These are phyloP conservation scores for Lamellibrachia columna DNA, from an alignment of 2,888 invertebrate genomes.

Conservation along the genomic window DNA sequence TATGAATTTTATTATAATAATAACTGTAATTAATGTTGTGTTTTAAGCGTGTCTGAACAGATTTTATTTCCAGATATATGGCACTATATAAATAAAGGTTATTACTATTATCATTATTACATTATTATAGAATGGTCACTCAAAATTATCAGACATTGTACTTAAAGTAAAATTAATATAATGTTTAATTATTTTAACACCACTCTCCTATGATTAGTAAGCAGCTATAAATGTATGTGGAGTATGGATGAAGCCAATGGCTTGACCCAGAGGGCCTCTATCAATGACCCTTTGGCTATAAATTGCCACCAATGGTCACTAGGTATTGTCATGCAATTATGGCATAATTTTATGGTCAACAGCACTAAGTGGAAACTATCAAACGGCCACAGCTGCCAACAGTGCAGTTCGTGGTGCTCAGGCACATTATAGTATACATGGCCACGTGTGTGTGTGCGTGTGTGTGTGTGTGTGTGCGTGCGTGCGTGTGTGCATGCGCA, in stretches of 20 bases:
- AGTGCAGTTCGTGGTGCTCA: not conserved
- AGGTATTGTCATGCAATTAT: not conserved
- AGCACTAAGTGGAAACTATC: not conserved
- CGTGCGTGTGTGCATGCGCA: slow-evolving; percentile 20
- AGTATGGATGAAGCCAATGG: not conserved
- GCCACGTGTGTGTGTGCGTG: slow-evolving; percentile 16
- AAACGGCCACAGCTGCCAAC: not conserved
- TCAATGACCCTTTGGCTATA: not conserved
- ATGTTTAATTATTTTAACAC: no score
- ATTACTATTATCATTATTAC: no score
- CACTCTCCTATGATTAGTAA: no score
- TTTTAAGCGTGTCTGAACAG: no score
- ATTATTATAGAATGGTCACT: no score
- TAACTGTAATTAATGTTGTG: no score
- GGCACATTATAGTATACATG: not conserved
- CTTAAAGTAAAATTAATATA: no score
- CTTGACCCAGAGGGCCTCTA: not conserved
- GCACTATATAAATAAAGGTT: no score
- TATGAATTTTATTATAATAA: no score
- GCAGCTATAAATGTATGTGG: not conserved
- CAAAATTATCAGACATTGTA: no score
- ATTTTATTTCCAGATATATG: no score
- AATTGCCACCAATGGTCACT: not conserved
- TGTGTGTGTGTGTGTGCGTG: slow-evolving; percentile 25
- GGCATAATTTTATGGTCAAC: not conserved